Percentiles rank a stretch among this genome's conserved stretches.
Conservation (phyloP, 2,797 vertebrate genomes). For the Falco columbarius region DNA sequence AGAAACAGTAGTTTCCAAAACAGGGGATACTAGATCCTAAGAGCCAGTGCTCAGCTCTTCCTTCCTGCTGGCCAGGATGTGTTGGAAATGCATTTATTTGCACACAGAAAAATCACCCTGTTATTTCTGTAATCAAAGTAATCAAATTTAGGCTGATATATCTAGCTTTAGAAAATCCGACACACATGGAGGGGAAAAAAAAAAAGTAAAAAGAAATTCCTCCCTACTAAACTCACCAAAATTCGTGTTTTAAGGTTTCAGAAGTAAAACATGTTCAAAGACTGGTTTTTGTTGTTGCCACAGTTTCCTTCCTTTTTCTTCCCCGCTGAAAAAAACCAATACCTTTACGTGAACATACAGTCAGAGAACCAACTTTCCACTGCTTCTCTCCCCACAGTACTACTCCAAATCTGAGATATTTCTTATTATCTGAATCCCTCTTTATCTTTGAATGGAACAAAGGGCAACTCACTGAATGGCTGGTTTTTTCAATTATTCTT, state of each 20-base stretch:
- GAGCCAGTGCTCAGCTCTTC: not conserved
- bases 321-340: rapidly evolving
- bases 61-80: not conserved
- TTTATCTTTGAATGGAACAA: not conserved
- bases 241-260: not conserved
- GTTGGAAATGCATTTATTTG: not conserved
- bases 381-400: not conserved
- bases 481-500: not conserved
- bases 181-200: not conserved
- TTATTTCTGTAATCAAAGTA: not conserved
- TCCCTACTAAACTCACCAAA: not conserved
- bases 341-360: not conserved
- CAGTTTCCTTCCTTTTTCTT: not conserved
- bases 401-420: not conserved
- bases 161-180: not conserved
- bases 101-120: not conserved
- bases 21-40: not conserved
- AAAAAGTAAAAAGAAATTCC: not conserved
- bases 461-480: not conserved
- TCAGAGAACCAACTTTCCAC: not conserved
- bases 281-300: not conserved
- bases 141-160: not conserved
- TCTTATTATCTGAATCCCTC: not conserved
- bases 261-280: not conserved
- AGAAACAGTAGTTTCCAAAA: not conserved